Percentiles rank a stretch among this genome's conserved stretches.
Evolutionary conservation across 2,113 vertebrate species (phyloP).

Genomic region (Caranx melampygus): DNA sequence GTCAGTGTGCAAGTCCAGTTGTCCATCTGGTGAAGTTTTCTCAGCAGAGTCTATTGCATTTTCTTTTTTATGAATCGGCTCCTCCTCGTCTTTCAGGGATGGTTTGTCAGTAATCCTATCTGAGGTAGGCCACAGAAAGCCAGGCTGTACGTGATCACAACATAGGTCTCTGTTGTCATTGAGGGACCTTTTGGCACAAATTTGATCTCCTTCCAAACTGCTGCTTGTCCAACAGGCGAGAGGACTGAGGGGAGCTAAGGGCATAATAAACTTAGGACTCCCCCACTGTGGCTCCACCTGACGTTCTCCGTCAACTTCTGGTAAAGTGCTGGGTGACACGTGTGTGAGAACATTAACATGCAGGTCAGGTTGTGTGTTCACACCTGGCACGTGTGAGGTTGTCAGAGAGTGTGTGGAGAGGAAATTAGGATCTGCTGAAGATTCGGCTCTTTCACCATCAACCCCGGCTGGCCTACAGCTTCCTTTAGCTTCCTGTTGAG

Average conservation of each 20-base stretch:
- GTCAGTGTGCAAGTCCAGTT: neutral
- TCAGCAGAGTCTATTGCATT: constrained; percentile 24
- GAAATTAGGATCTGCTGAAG: constrained; percentile 5
- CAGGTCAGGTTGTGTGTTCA: constrained; percentile 33
- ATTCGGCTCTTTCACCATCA: constrained; percentile 20
- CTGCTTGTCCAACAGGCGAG: constrained; percentile 37
- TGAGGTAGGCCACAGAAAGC: constrained; percentile 16
- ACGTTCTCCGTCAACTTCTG: constrained; percentile 40
- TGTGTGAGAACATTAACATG: constrained; percentile 10
- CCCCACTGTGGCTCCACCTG: constrained; percentile 43
- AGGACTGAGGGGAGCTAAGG: constrained; percentile 69
- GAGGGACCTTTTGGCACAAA: constrained; percentile 39
- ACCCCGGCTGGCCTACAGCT: constrained; percentile 21
- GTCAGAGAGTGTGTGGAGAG: neutral
- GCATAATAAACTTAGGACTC: constrained; percentile 72
- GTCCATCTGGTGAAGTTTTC: constrained; percentile 34
- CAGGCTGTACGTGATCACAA: constrained; percentile 44
- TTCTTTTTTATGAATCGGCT: constrained; percentile 44
- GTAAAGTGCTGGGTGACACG: constrained; percentile 32
- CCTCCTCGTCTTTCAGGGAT: constrained; percentile 31
- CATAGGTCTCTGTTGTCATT: constrained; percentile 45
- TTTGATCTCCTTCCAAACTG: constrained; percentile 65
- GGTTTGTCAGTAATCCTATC: constrained; percentile 42
- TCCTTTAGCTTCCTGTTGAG: constrained; percentile 38
- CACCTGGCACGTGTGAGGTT: constrained; percentile 28